Base-by-base conservation (phyloP, 30 jellyfish, hydroid and myxozoan species). In the Chrysaora quinquecirrha region DNA sequence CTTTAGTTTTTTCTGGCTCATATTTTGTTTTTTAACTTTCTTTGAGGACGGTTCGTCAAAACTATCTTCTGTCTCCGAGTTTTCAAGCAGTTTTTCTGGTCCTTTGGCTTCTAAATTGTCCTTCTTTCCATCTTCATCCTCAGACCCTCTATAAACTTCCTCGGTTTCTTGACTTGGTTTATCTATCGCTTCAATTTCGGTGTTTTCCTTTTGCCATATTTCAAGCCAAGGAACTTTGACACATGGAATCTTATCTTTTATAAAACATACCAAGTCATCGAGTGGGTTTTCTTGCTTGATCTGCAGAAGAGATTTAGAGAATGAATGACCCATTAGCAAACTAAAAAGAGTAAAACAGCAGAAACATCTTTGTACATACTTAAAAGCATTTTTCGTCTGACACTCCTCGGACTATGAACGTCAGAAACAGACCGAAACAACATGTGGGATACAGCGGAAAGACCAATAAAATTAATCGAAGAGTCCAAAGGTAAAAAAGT, bases 231-330 rank as follows among this genome's bases (percentile, higher is more conserved):
- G 94, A 0, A 79, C 80, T 34, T 1, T 34, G 3, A 76, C 49
- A 0, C 80, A 66, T 31, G 97, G 97, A 6, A 77, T 69, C 50
- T 89, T 89, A 75, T 89, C 97, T 21, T 69, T 73, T 10, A 89
- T 74, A 48, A 82, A 89, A 0, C 78, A 89, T 1, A 89, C 56
- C 73, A 89, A 70, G 47, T 89, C 97, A 21, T 29, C 85, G 25
- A 89, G 77, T 14, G 95, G 92, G 67, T 83, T 76, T 43, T 65
- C 62, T 73, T 64, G 87, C 19, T 18, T 30, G 6, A 34, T 56
- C 93, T 82, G 46, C 27, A 49, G 29, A 32, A 23, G 27, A n/a
- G n/a, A n/a, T n/a, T n/a, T n/a, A n/a, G n/a, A n/a, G n/a, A n/a
- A n/a, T n/a, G n/a, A n/a, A n/a, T n/a, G n/a, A n/a, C n/a, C n/a